Conservation (phyloP, 2,113 vertebrate genomes). For the Coregonus clupeaformis region DNA sequence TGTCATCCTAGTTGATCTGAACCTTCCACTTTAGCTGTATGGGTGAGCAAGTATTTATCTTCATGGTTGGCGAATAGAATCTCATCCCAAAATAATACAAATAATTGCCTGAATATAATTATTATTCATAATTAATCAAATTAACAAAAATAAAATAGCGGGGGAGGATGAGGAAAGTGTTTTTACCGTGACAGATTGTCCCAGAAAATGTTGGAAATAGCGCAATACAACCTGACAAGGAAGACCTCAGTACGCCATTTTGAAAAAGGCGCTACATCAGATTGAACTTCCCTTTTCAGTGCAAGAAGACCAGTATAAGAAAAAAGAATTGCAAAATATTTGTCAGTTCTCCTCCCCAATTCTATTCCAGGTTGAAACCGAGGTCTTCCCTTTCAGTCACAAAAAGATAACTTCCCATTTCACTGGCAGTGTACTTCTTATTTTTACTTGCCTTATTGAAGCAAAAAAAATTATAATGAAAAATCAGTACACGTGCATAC, state of each 20-base stretch:
- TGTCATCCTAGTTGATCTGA: too few relatives aligned
- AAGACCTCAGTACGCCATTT: conserved; percentile 75
- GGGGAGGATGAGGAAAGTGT: background rate
- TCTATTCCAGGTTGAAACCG: conserved; percentile 11
- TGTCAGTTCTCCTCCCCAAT: conserved; percentile 47
- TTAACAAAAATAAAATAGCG: conserved; percentile 36
- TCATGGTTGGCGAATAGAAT: too few relatives aligned
- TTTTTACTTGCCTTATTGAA: conserved; percentile 19
- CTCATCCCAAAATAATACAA: conserved; percentile 39
- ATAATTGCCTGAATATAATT: conserved; percentile 58
- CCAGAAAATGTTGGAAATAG: conserved; percentile 71
- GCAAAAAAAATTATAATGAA: conserved; percentile 14
- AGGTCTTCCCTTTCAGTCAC: conserved; percentile 35
- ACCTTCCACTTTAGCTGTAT: too few relatives aligned
- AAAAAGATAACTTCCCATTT: conserved; percentile 1
- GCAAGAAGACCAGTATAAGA: conserved; percentile 48
- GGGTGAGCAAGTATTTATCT: too few relatives aligned
- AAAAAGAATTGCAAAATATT: background rate
- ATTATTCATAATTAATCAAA: conserved; percentile 8
- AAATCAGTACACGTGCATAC: too few relatives aligned
- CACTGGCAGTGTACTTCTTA: conserved; percentile 26
- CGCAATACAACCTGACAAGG: conserved; percentile 88
- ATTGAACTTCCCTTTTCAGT: conserved; percentile 63
- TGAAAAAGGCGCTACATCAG: conserved; percentile 68
- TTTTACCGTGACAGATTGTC: conserved; percentile 61